Conservation (phyloP, 2,888 invertebrate species). For the Melieria picta region DNA sequence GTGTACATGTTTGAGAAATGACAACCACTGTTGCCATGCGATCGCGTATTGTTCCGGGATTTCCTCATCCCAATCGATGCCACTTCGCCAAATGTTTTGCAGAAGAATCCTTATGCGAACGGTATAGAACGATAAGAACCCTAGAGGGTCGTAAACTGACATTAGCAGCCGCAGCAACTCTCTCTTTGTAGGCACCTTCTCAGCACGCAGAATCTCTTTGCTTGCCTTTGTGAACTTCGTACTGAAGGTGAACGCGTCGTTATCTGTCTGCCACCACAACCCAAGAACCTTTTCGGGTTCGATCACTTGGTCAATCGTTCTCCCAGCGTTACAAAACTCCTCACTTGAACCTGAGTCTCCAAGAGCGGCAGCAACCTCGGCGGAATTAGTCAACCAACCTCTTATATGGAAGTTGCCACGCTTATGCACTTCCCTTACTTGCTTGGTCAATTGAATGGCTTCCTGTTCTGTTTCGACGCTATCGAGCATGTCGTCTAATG, state of each 20-base stretch:
- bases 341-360: background rate
- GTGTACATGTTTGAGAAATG: slow-evolving; percentile 13
- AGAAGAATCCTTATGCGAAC: slow-evolving; percentile 40
- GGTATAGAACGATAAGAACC: background rate
- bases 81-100: slow-evolving; percentile 40
- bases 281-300: slow-evolving; percentile 3
- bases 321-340: slow-evolving; percentile 15
- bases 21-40: slow-evolving; percentile 33
- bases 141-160: slow-evolving; percentile 4
- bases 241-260: background rate
- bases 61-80: slow-evolving; percentile 41
- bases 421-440: background rate
- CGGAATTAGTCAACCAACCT: background rate
- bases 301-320: slow-evolving; percentile 22
- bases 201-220: background rate
- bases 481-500: slow-evolving; percentile 46
- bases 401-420: background rate
- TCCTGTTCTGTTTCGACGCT: background rate
- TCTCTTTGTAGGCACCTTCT: background rate
- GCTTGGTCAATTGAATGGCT: background rate
- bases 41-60: slow-evolving; percentile 25
- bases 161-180: slow-evolving; percentile 3
- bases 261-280: background rate
- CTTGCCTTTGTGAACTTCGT: slow-evolving; percentile 2
- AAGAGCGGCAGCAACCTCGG: background rate